phyloP scores from a whole-genome alignment of 2,888 invertebrate genomes.

The Drosophila paracracens region DNA sequence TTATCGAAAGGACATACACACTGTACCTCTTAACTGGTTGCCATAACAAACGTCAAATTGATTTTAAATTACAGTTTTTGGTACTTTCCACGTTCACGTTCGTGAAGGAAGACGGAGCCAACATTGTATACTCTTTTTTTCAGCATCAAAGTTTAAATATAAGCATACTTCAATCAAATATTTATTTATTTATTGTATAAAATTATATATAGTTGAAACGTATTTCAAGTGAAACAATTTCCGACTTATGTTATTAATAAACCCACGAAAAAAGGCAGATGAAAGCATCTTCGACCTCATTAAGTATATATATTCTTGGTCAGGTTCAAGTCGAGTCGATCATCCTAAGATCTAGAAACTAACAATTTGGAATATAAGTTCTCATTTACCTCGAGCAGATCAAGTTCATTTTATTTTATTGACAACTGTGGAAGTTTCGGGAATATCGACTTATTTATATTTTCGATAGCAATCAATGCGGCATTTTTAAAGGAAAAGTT shows the following conservation, averaged over 20 bases:
- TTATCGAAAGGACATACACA: conserved; percentile 65
- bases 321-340: not conserved
- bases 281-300: not conserved
- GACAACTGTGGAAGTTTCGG: too few relatives aligned
- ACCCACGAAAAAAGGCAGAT: not conserved
- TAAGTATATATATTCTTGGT: not conserved
- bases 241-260: not conserved
- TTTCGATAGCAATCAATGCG: not conserved
- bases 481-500: too few relatives aligned
- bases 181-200: too few relatives aligned
- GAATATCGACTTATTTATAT: not conserved
- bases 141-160: not conserved
- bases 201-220: not conserved
- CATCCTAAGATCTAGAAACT: too few relatives aligned
- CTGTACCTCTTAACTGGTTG: conserved; percentile 40
- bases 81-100: not conserved
- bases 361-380: too few relatives aligned
- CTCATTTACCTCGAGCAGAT: too few relatives aligned
- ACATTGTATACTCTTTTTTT: not conserved
- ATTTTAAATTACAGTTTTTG: conserved; percentile 71
- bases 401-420: too few relatives aligned
- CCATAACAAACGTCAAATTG: conserved; percentile 69
- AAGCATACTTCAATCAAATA: not conserved
- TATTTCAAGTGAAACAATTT: not conserved
- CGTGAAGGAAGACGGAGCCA: not conserved